Evolutionary conservation across 1,140 invertebrate genomes (phyloP), one percentile per base, ranked within the genome.

Genomic region (Euschistus heros): DNA sequence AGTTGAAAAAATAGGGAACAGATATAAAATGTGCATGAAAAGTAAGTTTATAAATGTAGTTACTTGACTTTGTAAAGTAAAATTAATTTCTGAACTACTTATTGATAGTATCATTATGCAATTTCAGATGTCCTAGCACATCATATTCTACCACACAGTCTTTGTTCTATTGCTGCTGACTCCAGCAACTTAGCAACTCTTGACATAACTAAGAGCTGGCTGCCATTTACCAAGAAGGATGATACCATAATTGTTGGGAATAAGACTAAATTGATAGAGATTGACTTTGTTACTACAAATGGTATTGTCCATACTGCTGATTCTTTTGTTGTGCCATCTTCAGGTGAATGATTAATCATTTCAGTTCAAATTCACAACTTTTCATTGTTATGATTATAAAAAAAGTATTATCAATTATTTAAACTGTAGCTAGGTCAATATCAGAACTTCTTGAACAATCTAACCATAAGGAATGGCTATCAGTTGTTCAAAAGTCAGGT

Each of bases 251-350:
- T 82, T 2, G 55, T 72, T 4, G 52, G 69, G 24, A 76, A 80
- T 15, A 72, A 80, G 46, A 74, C 73, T 33, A 74, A 78, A 65
- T 72, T 80, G 54, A 70, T 77, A n/a, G 71, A 69, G 2, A 72
- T 72, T 26, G 80, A 83, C 68, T 72, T 79, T 55, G 75, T 83
- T 67, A 80, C 74, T 0, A 80, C 77, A 8, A 84, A 84, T 73
- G 82, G 82, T 13, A 79, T 84, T 22, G 64, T 83, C 37, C 78
- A 83, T 70, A 71, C 79, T 15, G 76, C 83, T 42, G 79, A 82
- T 68, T 74, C 74, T 10, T 77, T 82, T 5, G 67, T 83, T 6
- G 72, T 81, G 33, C 79, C 81, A 17, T 75, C 80, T 61, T 75
- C 78, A 65, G 78, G 79, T 79, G n/a, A 57, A 22, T 57, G 15